Evolutionary conservation across 1,140 invertebrate species (phyloP).

Genomic region (Formica selysi): DNA sequence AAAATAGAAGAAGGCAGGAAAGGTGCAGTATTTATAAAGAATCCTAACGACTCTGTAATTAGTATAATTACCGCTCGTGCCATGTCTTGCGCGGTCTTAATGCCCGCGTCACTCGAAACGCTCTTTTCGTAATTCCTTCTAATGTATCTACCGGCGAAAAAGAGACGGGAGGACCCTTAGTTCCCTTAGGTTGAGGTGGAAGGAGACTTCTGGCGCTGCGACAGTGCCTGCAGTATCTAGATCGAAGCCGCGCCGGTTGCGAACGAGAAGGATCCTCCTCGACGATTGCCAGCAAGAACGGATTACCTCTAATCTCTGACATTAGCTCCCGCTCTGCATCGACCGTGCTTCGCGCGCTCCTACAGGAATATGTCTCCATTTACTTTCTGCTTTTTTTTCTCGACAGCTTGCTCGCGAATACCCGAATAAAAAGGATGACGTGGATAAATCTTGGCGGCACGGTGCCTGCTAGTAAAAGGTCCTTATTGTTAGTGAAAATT

Average conservation of each 20-base stretch:
- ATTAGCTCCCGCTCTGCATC: constrained; percentile 71
- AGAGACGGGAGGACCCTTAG: neutral
- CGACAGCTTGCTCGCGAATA: constrained; percentile 57
- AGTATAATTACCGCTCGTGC: constrained; percentile 64
- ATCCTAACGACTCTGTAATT: constrained; percentile 69
- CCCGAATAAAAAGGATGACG: constrained; percentile 64
- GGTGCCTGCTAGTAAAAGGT: neutral
- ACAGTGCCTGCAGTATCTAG: constrained; percentile 68
- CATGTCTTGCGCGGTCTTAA: constrained; percentile 65
- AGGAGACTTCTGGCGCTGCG: constrained; percentile 26
- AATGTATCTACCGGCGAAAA: constrained; percentile 69
- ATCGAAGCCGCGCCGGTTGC: constrained; percentile 64
- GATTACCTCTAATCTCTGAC: constrained; percentile 77
- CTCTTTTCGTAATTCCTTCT: constrained; percentile 66
- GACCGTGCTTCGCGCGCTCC: constrained; percentile 67
- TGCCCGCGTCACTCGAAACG: constrained; percentile 64
- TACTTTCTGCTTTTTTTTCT: constrained; percentile 64
- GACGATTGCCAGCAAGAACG: constrained; percentile 72
- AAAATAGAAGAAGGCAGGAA: constrained; percentile 41
- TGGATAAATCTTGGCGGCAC: constrained; percentile 66
- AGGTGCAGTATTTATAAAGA: constrained; percentile 65
- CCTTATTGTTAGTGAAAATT: constrained; percentile 31
- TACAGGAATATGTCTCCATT: constrained; percentile 73
- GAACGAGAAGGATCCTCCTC: constrained; percentile 65
- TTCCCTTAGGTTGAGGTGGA: neutral